Evolutionary conservation across 2,888 invertebrate species (phyloP).

Genomic region (Catocala nupta): DNA sequence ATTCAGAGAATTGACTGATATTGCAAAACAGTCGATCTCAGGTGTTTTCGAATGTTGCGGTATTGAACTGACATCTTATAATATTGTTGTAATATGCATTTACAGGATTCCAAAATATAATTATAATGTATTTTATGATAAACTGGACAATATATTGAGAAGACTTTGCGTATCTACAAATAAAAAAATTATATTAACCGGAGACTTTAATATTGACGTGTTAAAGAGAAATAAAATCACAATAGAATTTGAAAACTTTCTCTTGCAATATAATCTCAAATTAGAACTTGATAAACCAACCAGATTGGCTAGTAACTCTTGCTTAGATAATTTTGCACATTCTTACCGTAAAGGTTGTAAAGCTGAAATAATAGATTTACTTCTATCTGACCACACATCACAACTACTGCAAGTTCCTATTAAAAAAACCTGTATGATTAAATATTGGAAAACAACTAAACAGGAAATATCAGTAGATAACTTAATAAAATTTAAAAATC

Average conservation of each 20-base stretch:
- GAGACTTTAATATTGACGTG: conserved; percentile 9
- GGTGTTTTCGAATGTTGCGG: too few relatives aligned
- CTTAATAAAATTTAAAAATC: conserved; percentile 1
- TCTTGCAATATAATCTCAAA: conserved; percentile 6
- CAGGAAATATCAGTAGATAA: conserved; percentile 24
- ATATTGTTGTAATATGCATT: background rate
- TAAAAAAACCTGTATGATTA: conserved; percentile 12
- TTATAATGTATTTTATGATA: background rate
- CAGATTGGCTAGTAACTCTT: too few relatives aligned
- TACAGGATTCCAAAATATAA: too few relatives aligned
- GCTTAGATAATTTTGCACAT: too few relatives aligned
- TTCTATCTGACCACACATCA: conserved; percentile 24
- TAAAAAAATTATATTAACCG: conserved; percentile 5
- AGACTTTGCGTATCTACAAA: background rate
- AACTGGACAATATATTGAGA: background rate
- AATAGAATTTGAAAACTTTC: conserved; percentile 7
- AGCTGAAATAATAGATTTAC: conserved; percentile 16
- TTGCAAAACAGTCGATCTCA: too few relatives aligned
- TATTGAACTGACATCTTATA: too few relatives aligned
- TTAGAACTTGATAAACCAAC: conserved; percentile 1
- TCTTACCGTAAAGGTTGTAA: background rate
- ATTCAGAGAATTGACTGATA: too few relatives aligned
- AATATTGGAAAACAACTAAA: conserved; percentile 14
- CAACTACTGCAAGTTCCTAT: conserved; percentile 22
- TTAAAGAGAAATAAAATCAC: conserved; percentile 4